A percentile compares a stretch with the other conserved stretches of the same genome.
These are phyloP conservation scores for Nesometra sesokonis DNA, from an alignment of 35 echinoderm and acorn worm genomes.

Conservation along the genomic window DNA sequence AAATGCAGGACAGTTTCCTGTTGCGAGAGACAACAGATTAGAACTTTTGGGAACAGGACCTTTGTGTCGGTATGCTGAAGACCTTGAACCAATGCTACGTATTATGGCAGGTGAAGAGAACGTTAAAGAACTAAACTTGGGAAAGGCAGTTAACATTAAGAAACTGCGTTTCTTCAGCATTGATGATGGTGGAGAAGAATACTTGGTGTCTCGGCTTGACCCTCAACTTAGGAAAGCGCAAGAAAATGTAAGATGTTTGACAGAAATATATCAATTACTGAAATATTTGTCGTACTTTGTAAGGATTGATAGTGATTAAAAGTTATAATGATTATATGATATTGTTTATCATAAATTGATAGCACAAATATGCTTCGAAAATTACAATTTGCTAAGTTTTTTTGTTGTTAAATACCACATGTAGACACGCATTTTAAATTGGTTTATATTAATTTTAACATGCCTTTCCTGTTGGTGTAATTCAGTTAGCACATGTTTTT, in stretches of 20 bases:
- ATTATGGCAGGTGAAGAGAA: slow-evolving; percentile 77
- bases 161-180: slow-evolving; percentile 62
- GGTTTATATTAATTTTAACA: no score
- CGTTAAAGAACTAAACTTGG: slow-evolving; percentile 42
- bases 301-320: no score
- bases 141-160: slow-evolving; percentile 52
- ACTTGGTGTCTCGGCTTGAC: slow-evolving; percentile 44
- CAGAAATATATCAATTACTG: no score
- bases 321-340: background rate
- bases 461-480: no score
- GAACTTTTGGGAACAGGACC: slow-evolving; percentile 66
- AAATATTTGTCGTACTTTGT: no score
- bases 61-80: slow-evolving; percentile 65
- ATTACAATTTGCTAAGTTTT: no score
- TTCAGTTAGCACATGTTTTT: no score
- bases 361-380: no score
- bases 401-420: no score
- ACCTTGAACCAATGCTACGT: slow-evolving; percentile 54
- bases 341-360: no score
- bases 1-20: slow-evolving; percentile 76
- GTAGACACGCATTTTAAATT: no score
- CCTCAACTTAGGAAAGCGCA: slow-evolving; percentile 62
- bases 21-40: slow-evolving; percentile 11
- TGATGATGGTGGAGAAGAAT: slow-evolving; percentile 32
- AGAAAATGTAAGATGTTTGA: slow-evolving; percentile 35